Base-by-base conservation (phyloP, 1,140 invertebrate species). In the Drosophila albomicans region DNA sequence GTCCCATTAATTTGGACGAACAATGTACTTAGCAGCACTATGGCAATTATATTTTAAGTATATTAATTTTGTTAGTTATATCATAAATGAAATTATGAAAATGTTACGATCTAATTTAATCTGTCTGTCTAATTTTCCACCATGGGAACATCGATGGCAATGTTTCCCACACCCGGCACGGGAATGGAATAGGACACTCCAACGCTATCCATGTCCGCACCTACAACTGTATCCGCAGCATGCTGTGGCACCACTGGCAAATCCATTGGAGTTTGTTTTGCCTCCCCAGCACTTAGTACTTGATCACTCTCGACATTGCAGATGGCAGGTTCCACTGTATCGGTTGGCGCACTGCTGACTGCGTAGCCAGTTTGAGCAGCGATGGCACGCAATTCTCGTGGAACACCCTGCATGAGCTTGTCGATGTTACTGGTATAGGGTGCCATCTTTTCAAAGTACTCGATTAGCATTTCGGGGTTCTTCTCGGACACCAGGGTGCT, bases 1-100 rank as follows among this genome's bases (percentile, higher is more conserved):
- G 96, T 0, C 92, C 89, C 78, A 92, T 94, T 41, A 94, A 96
- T 71, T 93, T 97, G 67, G 96, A 97, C 91, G 92, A 94, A 30
- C 38, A 67, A 49, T 59, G 38, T 11, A 48, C 51, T 48, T 65
- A 65, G 25, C 20, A 15, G 25, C 20, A 15, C 28, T 16, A 43
- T 54, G 16, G 8, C 35, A 38, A 38, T 38, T 32, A 38, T 38
- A 38, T 38, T 5, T 35, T 56, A 56, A 13, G 10, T 38, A 43
- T 57, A n/a, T 25, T 41, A 41, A 57, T 6, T 35, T 7, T 54
- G 30, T 54, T 63, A 52, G 32, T 25, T 25, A 25, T 25, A 25
- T 25, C 20, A 25, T 25, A 25, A 67, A 75, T 48, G 38, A 59
- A 32, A 38, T 59, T 8, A 58, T 25, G 8, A 51, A 57, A 70